A percentile compares a stretch with the other conserved stretches of the same genome.
Conservation (phyloP, 2,888 invertebrate genomes). For the Drosophila anomalata region DNA sequence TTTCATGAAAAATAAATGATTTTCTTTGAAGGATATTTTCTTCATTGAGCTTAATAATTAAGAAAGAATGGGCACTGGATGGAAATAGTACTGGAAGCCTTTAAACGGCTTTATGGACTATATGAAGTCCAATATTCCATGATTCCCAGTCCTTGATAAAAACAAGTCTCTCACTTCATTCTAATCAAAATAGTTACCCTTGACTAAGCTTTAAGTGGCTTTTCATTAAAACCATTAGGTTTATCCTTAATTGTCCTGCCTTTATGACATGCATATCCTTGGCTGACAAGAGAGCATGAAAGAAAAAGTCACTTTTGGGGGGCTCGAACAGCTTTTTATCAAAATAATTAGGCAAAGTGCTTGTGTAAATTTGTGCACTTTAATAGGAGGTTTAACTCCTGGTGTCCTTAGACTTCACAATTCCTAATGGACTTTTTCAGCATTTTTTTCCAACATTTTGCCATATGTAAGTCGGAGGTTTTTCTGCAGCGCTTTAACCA, state of each 20-base stretch:
- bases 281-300: neutral
- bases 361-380: constrained; percentile 48
- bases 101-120: too few relatives aligned
- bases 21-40: neutral
- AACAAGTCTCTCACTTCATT: too few relatives aligned
- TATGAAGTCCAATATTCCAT: too few relatives aligned
- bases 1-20: neutral
- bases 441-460: neutral
- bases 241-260: neutral
- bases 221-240: constrained; percentile 1
- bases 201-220: neutral
- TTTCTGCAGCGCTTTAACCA: constrained; percentile 53
- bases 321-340: constrained; percentile 40
- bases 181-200: neutral
- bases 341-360: constrained; percentile 61
- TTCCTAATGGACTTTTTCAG: constrained; percentile 18
- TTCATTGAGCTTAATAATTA: too few relatives aligned
- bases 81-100: too few relatives aligned
- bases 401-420: constrained; percentile 22
- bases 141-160: too few relatives aligned
- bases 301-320: neutral
- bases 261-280: neutral
- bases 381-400: constrained; percentile 48
- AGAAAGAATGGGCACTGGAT: too few relatives aligned
- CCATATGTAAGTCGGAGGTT: constrained; percentile 8